phyloP scores from a whole-genome alignment of 1,140 invertebrate genomes.

The Pseudomyrmex cubaensis region DNA sequence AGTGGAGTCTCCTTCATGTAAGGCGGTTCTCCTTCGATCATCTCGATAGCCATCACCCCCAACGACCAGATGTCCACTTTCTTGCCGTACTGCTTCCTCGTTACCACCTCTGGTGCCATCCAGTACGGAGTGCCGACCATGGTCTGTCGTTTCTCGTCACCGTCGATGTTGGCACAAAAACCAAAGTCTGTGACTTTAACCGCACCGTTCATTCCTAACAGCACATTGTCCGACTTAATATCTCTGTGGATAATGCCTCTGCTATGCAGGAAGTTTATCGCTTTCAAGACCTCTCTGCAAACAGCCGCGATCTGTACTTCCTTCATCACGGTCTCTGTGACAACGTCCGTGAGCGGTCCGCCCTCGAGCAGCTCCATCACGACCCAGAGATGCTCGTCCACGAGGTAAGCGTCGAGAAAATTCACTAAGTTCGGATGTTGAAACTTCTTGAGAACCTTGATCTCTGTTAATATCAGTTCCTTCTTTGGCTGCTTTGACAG shows the following conservation, averaged over 20 bases:
- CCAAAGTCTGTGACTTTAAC: conserved; percentile 99
- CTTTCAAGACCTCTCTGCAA: conserved; percentile 96
- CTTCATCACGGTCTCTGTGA: conserved; percentile 99
- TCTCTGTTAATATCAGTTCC: conserved; percentile 97
- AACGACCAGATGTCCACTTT: conserved; percentile 98
- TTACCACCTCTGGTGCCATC: conserved; percentile 96
- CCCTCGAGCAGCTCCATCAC: conserved; percentile 98
- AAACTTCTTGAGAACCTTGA: conserved; percentile 96
- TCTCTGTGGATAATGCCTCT: conserved; percentile 97
- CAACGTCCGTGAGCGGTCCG: conserved; percentile 98
- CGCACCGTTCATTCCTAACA: conserved; percentile 97
- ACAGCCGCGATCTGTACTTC: conserved; percentile 98
- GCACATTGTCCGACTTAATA: conserved; percentile 98
- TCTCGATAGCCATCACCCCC: conserved; percentile 99
- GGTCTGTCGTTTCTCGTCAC: conserved; percentile 97
- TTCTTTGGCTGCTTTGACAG: conserved; percentile 97
- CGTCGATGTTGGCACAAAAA: conserved; percentile 96
- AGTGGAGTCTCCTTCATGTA: conserved; percentile 92
- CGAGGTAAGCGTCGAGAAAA: conserved; percentile 96
- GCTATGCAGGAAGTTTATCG: conserved; percentile 95
- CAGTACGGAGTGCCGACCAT: conserved; percentile 96
- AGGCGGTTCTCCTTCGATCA: conserved; percentile 98
- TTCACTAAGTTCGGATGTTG: conserved; percentile 99
- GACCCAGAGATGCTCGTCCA: conserved; percentile 97
- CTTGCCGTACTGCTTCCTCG: conserved; percentile 93